phyloP scores from a whole-genome alignment of 1,140 invertebrate genomes.

The Bombus fervidus region DNA sequence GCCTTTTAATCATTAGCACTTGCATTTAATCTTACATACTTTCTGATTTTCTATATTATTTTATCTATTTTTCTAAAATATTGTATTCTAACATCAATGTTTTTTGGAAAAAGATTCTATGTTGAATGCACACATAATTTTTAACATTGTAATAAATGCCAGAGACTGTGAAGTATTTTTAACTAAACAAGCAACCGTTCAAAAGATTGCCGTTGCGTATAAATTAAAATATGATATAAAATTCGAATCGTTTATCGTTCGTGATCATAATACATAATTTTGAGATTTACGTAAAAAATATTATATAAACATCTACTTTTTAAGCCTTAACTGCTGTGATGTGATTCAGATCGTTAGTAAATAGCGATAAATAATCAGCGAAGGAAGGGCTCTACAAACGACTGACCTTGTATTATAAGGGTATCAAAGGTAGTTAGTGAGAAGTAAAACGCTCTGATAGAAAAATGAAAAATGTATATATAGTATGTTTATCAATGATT shows the following conservation, averaged over 20 bases:
- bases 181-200: background rate
- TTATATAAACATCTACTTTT: too few relatives aligned
- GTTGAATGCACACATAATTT: background rate
- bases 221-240: background rate
- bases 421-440: background rate
- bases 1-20: background rate
- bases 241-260: background rate
- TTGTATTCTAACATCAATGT: too few relatives aligned
- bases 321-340: too few relatives aligned
- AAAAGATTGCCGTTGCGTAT: background rate
- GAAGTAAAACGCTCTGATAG: background rate
- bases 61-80: background rate
- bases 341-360: too few relatives aligned
- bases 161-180: background rate
- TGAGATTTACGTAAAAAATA: background rate
- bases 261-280: background rate
- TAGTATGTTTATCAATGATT: too few relatives aligned
- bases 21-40: background rate
- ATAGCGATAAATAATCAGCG: too few relatives aligned
- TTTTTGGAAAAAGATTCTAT: background rate
- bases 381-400: too few relatives aligned
- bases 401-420: background rate
- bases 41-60: background rate
- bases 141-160: conserved; percentile 26
- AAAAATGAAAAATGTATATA: background rate